These are phyloP conservation scores for Sarcophaga bullata DNA, from an alignment of 1,140 invertebrate genomes.

Conservation along the genomic window DNA sequence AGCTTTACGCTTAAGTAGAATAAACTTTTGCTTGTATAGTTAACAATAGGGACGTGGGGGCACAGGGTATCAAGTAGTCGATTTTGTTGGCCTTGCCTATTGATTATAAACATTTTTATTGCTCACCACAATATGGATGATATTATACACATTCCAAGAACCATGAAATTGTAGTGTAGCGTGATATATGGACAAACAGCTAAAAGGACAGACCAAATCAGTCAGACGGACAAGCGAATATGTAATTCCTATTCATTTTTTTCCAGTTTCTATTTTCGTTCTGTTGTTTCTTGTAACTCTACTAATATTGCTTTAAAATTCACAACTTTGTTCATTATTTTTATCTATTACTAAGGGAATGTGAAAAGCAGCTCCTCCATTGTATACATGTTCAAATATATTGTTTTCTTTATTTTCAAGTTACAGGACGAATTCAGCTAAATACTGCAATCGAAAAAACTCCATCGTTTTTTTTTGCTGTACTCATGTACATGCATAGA, in stretches of 20 bases:
- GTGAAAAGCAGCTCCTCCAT: slow-evolving; percentile 28
- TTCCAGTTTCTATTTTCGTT: background rate
- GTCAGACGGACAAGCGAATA: background rate
- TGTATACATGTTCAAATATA: background rate
- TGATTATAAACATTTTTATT: no score
- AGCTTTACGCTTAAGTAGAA: no score
- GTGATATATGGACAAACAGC: background rate
- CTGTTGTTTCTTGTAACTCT: background rate
- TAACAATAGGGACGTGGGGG: no score
- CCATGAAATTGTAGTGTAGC: no score
- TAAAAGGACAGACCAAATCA: background rate
- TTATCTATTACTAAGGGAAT: slow-evolving; percentile 44
- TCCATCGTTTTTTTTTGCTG: background rate
- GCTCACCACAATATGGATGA: no score
- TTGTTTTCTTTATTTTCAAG: background rate
- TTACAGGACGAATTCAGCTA: background rate
- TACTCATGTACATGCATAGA: background rate
- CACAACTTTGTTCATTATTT: slow-evolving; percentile 45
- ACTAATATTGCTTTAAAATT: slow-evolving; percentile 42
- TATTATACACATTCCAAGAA: no score
- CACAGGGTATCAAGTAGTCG: no score
- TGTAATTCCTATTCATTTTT: background rate
- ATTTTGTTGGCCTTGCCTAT: no score
- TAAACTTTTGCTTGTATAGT: no score
- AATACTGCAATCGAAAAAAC: background rate